phyloP scores from a whole-genome alignment of 2,888 invertebrate species.

The Tenthredo notha region DNA sequence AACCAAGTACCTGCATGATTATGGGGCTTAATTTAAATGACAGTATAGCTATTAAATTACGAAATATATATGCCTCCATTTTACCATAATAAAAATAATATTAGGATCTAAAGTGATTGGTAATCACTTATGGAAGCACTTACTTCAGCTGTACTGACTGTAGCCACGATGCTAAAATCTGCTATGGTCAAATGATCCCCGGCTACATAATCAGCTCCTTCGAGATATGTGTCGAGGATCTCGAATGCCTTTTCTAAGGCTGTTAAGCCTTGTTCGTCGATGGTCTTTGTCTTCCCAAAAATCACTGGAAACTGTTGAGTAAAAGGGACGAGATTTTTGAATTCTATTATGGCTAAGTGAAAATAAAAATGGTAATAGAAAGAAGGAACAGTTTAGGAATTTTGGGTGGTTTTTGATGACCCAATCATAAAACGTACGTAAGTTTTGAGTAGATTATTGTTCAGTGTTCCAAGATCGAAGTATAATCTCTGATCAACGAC shows the following conservation, averaged over 20 bases:
- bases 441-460: slow-evolving; percentile 85
- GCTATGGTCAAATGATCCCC: slow-evolving; percentile 86
- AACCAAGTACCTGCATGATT: slow-evolving; percentile 79
- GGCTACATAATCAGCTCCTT: slow-evolving; percentile 83
- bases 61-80: neutral
- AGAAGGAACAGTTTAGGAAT: neutral
- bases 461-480: slow-evolving; percentile 90
- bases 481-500: slow-evolving; percentile 89
- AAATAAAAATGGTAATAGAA: neutral
- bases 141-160: slow-evolving; percentile 81
- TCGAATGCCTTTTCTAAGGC: slow-evolving; percentile 82
- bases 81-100: slow-evolving; percentile 14
- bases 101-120: slow-evolving; percentile 38
- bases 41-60: neutral
- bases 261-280: slow-evolving; percentile 70
- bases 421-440: slow-evolving; percentile 82
- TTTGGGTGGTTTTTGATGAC: neutral
- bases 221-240: slow-evolving; percentile 82
- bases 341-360: neutral
- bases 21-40: neutral
- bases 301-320: slow-evolving; percentile 83
- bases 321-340: neutral
- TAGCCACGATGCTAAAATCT: slow-evolving; percentile 83
- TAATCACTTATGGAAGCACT: slow-evolving; percentile 51
- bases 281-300: slow-evolving; percentile 75